Conservation (phyloP, 64 coral and sea anemone species). For the Porites australiensis region DNA sequence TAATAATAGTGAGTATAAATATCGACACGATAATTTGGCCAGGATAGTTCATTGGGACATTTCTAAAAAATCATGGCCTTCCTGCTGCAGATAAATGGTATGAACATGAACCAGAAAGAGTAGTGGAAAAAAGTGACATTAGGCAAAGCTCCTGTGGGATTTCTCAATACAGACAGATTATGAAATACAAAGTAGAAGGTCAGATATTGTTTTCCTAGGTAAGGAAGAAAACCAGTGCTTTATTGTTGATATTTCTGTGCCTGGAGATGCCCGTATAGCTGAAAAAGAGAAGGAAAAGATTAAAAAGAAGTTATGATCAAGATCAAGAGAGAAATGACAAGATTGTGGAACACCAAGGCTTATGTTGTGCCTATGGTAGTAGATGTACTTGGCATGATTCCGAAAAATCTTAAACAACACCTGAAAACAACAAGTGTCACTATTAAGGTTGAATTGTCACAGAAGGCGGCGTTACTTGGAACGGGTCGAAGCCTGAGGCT, state of each 20-base stretch:
- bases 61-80: constrained; percentile 22
- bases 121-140: constrained; percentile 8
- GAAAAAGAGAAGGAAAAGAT: neutral
- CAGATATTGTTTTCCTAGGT: constrained; percentile 53
- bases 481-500: neutral
- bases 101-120: constrained; percentile 58
- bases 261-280: constrained; percentile 13
- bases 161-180: constrained; percentile 59
- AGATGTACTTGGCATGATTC: constrained; percentile 30
- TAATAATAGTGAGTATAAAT: too few relatives aligned
- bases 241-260: constrained; percentile 59
- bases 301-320: constrained; percentile 23
- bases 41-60: constrained; percentile 53
- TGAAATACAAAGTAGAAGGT: constrained; percentile 49
- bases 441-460: constrained; percentile 29
- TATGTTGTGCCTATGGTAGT: constrained; percentile 19
- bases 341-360: constrained; percentile 42
- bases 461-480: constrained; percentile 35
- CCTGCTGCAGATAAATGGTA: constrained; percentile 65
- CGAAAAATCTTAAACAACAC: constrained; percentile 45
- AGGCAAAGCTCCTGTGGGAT: constrained; percentile 54
- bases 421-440: constrained; percentile 28
- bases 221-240: constrained; percentile 54
- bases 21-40: neutral
- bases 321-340: neutral